Evolutionary conservation across 2,797 vertebrate species (phyloP).

Genomic region (Chiroxiphia lanceolata): DNA sequence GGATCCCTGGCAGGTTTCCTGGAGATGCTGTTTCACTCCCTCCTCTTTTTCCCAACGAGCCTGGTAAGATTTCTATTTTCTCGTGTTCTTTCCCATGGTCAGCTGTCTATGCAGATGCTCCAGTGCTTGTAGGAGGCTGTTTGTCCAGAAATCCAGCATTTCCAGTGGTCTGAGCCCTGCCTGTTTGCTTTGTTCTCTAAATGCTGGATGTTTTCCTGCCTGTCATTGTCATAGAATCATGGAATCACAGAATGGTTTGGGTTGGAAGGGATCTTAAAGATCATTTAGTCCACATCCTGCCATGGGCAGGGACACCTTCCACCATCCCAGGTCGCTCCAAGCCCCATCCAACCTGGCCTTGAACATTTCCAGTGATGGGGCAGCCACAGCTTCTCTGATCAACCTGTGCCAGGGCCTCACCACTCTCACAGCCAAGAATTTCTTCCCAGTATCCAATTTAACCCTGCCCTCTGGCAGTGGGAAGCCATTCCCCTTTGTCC

Average conservation of each 20-base stretch:
- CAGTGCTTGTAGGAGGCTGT: neutral
- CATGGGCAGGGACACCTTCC: neutral
- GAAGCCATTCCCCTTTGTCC: neutral
- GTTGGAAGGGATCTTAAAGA: neutral
- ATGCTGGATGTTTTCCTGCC: neutral
- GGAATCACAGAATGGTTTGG: neutral
- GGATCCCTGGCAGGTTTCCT: neutral
- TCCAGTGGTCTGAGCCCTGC: neutral
- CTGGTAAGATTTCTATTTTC: neutral
- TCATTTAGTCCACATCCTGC: neutral
- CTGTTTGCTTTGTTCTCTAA: neutral
- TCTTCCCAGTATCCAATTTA: too few species aligned
- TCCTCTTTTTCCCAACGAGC: neutral
- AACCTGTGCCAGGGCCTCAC: accelerated
- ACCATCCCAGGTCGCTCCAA: accelerated
- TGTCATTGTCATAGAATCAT: neutral
- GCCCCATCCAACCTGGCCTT: accelerated
- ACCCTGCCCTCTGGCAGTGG: accelerated
- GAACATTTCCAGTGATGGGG: neutral
- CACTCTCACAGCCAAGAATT: accelerated
- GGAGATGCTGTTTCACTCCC: neutral
- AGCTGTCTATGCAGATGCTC: neutral
- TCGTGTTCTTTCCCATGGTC: neutral
- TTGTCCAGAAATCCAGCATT: neutral
- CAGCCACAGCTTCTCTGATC: neutral